Evolutionary conservation across 2,888 invertebrate genomes (phyloP).

Genomic region (Cephalotes varians): DNA sequence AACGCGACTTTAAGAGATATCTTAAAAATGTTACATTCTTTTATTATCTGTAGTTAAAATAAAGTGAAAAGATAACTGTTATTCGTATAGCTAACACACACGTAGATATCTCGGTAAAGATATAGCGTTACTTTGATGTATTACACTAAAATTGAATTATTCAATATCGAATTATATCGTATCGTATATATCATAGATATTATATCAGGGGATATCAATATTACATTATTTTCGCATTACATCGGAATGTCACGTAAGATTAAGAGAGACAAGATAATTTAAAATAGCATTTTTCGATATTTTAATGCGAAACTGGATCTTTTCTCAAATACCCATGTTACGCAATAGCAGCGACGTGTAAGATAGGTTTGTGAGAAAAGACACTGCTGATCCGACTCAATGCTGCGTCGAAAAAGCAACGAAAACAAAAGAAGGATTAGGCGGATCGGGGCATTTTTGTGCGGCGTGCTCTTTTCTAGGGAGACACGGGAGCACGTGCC

Average conservation of each 20-base stretch:
- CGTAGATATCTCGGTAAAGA: neutral
- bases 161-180: constrained; percentile 12
- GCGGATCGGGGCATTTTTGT: constrained; percentile 34
- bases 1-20: neutral
- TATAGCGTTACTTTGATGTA: neutral
- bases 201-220: neutral
- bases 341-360: neutral
- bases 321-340: neutral
- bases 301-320: neutral
- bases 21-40: neutral
- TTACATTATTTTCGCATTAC: constrained; percentile 1
- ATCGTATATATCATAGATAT: no score
- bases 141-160: constrained; percentile 23
- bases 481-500: constrained; percentile 61
- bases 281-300: neutral
- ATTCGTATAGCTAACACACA: neutral
- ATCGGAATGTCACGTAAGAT: neutral
- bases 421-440: neutral
- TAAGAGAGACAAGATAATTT: neutral
- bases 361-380: neutral
- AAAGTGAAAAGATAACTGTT: neutral
- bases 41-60: neutral
- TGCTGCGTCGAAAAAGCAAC: neutral
- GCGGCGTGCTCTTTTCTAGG: constrained; percentile 41
- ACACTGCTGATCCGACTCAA: neutral